These are phyloP conservation scores for Sussaba pulchella DNA, from an alignment of 2,888 invertebrate species.

Conservation along the genomic window DNA sequence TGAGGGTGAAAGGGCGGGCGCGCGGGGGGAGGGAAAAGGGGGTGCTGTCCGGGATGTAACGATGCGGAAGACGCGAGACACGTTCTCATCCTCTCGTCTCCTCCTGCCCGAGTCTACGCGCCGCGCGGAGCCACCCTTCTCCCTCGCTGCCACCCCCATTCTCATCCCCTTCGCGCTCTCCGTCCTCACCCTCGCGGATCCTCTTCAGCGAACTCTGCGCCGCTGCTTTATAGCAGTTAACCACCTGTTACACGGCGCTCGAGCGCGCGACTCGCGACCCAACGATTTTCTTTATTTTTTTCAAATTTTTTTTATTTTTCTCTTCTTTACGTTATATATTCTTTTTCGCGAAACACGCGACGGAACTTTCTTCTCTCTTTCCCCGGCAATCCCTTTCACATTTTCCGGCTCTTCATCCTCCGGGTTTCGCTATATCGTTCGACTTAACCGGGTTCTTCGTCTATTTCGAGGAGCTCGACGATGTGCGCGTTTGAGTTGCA, in stretches of 20 bases:
- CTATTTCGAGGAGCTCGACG: not conserved
- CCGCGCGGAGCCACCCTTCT: slow-evolving; percentile 37
- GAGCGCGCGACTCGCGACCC: slow-evolving; percentile 64
- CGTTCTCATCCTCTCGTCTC: slow-evolving; percentile 20
- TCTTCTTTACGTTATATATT: slow-evolving; percentile 70
- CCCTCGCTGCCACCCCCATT: slow-evolving; percentile 54
- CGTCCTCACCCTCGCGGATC: slow-evolving; percentile 57
- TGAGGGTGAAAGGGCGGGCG: not conserved
- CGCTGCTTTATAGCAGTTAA: slow-evolving; percentile 80
- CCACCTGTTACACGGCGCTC: slow-evolving; percentile 81
- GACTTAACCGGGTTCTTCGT: slow-evolving; percentile 10
- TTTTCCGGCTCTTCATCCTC: not conserved
- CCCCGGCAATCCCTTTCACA: not conserved
- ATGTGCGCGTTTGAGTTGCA: not conserved
- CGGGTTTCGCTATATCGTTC: not conserved
- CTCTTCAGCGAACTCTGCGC: slow-evolving; percentile 69
- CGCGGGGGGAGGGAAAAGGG: not conserved
- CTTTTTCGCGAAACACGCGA: slow-evolving; percentile 77
- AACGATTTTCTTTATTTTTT: slow-evolving; percentile 57
- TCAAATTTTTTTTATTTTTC: slow-evolving; percentile 44
- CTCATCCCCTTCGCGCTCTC: slow-evolving; percentile 60
- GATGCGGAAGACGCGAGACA: slow-evolving; percentile 60
- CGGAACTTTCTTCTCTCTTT: slow-evolving; percentile 42
- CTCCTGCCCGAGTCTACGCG: slow-evolving; percentile 43
- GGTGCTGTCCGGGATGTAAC: slow-evolving; percentile 43